Evolutionary conservation across 2,113 vertebrate species (phyloP).

Genomic region (Grallaria varia): DNA sequence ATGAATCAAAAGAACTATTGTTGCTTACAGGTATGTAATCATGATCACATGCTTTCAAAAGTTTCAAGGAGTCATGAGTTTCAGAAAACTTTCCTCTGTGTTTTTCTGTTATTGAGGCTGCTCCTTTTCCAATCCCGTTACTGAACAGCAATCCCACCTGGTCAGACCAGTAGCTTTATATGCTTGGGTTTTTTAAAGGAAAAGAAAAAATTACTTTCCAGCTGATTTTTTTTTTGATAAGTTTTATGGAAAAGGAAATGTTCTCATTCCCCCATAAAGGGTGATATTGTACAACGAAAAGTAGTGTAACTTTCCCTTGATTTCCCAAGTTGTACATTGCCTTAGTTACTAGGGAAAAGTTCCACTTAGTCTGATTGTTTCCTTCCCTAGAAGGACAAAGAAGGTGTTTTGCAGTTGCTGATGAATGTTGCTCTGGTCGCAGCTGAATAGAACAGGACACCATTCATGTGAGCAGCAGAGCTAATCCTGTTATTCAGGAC

Average conservation of each 20-base stretch:
- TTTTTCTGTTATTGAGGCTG: not conserved
- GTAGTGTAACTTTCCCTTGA: not conserved
- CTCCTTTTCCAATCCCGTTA: not conserved
- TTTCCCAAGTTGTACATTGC: not conserved
- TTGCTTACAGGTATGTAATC: not conserved
- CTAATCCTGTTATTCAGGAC: constrained; percentile 34
- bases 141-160: not conserved
- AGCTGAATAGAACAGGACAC: constrained; percentile 12
- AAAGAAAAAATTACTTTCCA: not conserved
- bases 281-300: not conserved
- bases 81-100: not conserved
- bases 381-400: constrained; percentile 32
- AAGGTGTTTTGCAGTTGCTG: constrained; percentile 43
- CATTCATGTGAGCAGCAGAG: constrained; percentile 26
- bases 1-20: not conserved
- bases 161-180: not conserved
- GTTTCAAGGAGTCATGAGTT: not conserved
- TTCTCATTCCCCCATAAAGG: not conserved
- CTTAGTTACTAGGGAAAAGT: constrained; percentile 8
- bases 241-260: not conserved
- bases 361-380: not conserved
- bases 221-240: not conserved
- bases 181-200: not conserved
- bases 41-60: not conserved
- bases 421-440: constrained; percentile 34